These are phyloP conservation scores for Copidosoma floridanum DNA, from an alignment of 1,140 invertebrate genomes.

Conservation along the genomic window DNA sequence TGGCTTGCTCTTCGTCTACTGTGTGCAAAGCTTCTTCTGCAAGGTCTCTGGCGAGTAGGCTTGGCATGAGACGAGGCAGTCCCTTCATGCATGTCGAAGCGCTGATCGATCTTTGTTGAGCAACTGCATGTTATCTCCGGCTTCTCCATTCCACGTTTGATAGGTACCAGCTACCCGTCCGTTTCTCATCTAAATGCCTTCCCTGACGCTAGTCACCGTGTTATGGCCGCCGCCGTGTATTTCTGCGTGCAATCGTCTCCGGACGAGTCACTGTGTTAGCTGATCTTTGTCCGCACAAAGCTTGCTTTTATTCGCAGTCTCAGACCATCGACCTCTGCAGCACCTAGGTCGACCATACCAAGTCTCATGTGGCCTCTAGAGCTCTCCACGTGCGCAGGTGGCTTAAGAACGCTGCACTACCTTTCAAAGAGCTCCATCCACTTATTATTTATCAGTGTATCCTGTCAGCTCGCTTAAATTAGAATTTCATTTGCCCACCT, in stretches of 20 bases:
- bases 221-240: no score
- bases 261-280: background rate
- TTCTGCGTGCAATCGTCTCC: conserved; percentile 19
- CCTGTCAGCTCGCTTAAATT: no score
- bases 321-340: background rate
- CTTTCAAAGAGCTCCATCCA: no score
- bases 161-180: background rate
- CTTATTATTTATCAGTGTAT: no score
- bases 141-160: no score
- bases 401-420: no score
- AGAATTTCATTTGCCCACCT: no score
- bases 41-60: background rate
- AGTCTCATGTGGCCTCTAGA: no score
- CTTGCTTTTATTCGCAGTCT: conserved; percentile 45
- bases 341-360: background rate
- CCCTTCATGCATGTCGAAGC: no score
- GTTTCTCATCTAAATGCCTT: conserved; percentile 32
- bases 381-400: no score
- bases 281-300: conserved; percentile 42
- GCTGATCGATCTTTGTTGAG: background rate
- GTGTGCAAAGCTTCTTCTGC: background rate
- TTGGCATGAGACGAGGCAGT: background rate
- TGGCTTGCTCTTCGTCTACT: background rate
- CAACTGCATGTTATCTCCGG: background rate
- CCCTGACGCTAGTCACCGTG: conserved; percentile 33